Conservation (phyloP, 2,113 vertebrate genomes). For the Calyptomena viridis region DNA sequence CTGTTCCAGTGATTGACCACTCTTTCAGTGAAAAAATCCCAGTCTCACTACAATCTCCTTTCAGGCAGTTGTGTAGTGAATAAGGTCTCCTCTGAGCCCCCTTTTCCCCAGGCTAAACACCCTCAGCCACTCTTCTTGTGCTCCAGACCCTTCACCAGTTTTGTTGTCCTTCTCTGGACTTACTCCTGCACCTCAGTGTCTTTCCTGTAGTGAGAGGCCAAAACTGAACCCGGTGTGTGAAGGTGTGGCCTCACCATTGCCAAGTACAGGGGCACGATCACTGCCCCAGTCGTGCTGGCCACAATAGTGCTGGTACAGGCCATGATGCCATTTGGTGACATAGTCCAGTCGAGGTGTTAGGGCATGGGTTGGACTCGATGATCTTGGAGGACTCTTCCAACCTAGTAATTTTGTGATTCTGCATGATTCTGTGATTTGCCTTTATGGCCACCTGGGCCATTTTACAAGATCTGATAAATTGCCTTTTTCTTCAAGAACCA, state of each 20-base stretch:
- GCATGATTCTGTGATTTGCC: too few relatives aligned
- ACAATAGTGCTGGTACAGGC: not conserved
- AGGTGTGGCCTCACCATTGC: not conserved
- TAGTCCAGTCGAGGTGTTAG: too few relatives aligned
- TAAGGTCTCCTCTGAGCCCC: not conserved
- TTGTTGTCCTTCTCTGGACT: not conserved
- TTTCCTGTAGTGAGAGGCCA: not conserved
- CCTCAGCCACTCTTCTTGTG: not conserved
- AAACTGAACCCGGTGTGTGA: accelerated
- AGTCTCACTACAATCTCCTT: not conserved
- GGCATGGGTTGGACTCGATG: too few relatives aligned
- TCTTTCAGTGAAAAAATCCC: not conserved
- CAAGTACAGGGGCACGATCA: not conserved
- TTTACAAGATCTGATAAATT: not conserved
- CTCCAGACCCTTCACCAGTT: not conserved
- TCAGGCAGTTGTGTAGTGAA: not conserved
- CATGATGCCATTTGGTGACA: not conserved
- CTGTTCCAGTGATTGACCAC: not conserved
- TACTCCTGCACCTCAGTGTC: accelerated
- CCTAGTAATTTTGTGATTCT: too few relatives aligned
- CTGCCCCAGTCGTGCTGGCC: not conserved
- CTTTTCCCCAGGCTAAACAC: not conserved
- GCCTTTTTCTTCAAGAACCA: not conserved
- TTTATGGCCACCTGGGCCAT: not conserved
- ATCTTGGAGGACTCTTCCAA: too few relatives aligned